Evolutionary conservation across 2,888 invertebrate genomes (phyloP), one percentile per base, ranked within the genome.

Genomic region (Drosophila nr. fundita): DNA sequence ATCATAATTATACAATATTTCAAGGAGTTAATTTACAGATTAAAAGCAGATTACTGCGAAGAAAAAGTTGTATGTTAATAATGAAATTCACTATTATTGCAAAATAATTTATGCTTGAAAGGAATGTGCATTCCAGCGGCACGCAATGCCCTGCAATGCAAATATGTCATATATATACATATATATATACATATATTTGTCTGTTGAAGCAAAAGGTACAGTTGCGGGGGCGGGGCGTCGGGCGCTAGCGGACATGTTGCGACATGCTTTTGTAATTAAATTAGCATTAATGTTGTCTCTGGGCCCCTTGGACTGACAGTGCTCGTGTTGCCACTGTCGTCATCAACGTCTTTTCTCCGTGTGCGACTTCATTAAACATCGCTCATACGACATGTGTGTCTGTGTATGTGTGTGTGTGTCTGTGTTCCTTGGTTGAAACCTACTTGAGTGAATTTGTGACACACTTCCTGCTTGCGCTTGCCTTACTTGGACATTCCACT

Each of bases 221-320:
- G 65, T 57, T 65, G 36, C 52, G 34, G 18, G 27, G 1, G 59
- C 18, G 21, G 40, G 72, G n/a, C n/a, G 40, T 2, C 4, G 13
- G n/a, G 21, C 30, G 52, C 61, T 55, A 45, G 48, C 29, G 65
- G 68, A 65, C 73, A 65, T 64, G 65, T 72, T 67, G 70, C 76
- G 76, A 73, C 85, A 83, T 72, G 79, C 72, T 81, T 77, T 71
- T 71, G 73, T 82, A 82, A 86, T 82, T 83, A 78, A 81, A 88
- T 87, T 83, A 83, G 83, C 86, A 77, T 83, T 83, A 77, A 81
- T 81, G 71, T 62, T 67, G 76, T 82, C 72, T 60, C 66, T 74
- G 69, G 80, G 75, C 64, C 75, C 74, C 77, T 77, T 68, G 80
- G 67, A 77, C 69, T 63, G 65, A 29, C 65, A 42, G 60, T 58